Evolutionary conservation across 2,888 invertebrate genomes (phyloP).

Genomic region (Patella depressa): DNA sequence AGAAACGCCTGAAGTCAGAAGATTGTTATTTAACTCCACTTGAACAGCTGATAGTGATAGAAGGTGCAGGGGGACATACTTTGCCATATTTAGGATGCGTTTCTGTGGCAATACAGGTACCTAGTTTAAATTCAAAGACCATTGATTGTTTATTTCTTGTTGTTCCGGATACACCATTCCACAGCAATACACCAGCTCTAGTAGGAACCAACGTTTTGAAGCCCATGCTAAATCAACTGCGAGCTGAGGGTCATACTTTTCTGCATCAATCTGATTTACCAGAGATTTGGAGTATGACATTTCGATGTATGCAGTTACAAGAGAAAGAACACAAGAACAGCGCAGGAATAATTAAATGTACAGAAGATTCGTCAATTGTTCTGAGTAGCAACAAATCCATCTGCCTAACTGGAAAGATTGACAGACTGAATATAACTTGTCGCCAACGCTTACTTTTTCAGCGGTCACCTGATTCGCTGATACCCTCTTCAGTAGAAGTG

Average conservation of each 20-base stretch:
- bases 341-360: background rate
- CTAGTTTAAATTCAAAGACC: background rate
- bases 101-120: background rate
- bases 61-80: background rate
- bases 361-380: background rate
- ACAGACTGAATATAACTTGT: background rate
- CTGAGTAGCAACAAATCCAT: background rate
- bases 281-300: background rate
- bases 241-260: background rate
- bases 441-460: background rate
- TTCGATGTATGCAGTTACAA: background rate
- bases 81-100: background rate
- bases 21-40: constrained; percentile 1
- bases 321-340: background rate
- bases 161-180: background rate
- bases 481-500: background rate
- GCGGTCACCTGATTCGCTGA: background rate
- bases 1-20: background rate
- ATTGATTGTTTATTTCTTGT: background rate
- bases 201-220: constrained; percentile 1
- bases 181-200: background rate
- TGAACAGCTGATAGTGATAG: background rate
- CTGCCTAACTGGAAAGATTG: background rate
- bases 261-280: background rate
- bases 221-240: background rate